Evolutionary conservation across 2,888 invertebrate genomes (phyloP).

Genomic region (Eristalis intricaria): DNA sequence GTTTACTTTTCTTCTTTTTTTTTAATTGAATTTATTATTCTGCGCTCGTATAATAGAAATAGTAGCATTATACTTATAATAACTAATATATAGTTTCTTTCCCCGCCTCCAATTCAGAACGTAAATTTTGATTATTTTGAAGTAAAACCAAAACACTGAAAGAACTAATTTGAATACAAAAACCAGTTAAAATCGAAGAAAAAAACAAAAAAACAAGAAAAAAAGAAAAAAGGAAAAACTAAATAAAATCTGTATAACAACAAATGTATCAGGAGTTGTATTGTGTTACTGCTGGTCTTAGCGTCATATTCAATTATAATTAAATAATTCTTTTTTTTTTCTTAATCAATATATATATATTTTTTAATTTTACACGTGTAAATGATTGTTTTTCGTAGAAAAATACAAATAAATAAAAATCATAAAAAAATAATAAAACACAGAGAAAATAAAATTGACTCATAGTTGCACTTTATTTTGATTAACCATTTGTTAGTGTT

Average conservation of each 20-base stretch:
- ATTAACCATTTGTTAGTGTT: neutral
- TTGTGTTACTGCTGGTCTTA: slow-evolving; percentile 66
- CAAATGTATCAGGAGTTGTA: slow-evolving; percentile 66
- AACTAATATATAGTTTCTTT: slow-evolving; percentile 18
- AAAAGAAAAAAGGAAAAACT: slow-evolving; percentile 2
- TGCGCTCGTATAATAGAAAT: slow-evolving; percentile 46
- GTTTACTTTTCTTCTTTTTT: neutral
- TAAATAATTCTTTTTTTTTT: slow-evolving; percentile 58
- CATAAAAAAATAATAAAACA: slow-evolving; percentile 64
- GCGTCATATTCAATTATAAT: slow-evolving; percentile 64
- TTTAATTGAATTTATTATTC: slow-evolving; percentile 38
- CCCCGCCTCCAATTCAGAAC: slow-evolving; percentile 29
- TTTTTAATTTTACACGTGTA: slow-evolving; percentile 69
- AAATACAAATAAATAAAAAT: slow-evolving; percentile 69
- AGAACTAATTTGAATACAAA: neutral
- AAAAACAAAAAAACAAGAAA: slow-evolving; percentile 4
- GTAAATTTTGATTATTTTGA: slow-evolving; percentile 42
- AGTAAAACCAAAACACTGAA: slow-evolving; percentile 13
- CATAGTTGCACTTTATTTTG: neutral
- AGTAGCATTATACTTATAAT: slow-evolving; percentile 51
- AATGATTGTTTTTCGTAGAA: slow-evolving; percentile 71
- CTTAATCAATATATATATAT: slow-evolving; percentile 33
- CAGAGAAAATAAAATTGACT: slow-evolving; percentile 45
- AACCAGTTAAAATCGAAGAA: neutral
- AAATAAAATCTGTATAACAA: slow-evolving; percentile 55